These are phyloP conservation scores for Nemapogon koenigi DNA, from an alignment of 2,888 invertebrate species.

Conservation along the genomic window DNA sequence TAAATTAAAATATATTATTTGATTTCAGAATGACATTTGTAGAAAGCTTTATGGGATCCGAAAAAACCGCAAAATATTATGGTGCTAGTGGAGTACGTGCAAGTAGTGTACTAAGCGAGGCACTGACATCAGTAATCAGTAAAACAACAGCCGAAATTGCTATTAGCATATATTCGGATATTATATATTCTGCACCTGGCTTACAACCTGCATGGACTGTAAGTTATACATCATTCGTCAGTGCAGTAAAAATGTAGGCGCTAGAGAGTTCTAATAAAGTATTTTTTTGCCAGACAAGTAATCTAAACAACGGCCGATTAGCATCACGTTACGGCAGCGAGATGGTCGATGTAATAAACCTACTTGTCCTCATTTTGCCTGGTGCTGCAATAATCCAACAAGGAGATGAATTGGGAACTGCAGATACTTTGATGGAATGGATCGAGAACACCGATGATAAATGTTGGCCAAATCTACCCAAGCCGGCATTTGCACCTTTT, in stretches of 20 bases:
- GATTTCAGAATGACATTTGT: conserved; percentile 36
- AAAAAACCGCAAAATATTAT: conserved; percentile 33
- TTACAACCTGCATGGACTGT: conserved; percentile 39
- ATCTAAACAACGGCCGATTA: conserved; percentile 28
- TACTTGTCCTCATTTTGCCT: conserved; percentile 73
- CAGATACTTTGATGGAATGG: conserved; percentile 62
- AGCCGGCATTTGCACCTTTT: conserved; percentile 37
- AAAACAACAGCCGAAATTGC: conserved; percentile 31
- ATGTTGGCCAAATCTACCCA: conserved; percentile 50
- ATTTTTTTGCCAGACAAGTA: conserved; percentile 49
- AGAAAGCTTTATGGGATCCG: conserved; percentile 29
- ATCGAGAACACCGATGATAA: conserved; percentile 34
- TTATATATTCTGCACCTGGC: conserved; percentile 35
- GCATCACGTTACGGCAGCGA: conserved; percentile 70
- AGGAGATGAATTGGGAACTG: conserved; percentile 76
- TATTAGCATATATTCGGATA: conserved; percentile 29
- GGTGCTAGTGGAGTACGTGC: conserved; percentile 37
- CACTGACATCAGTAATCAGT: conserved; percentile 25
- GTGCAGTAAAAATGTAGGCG: no score
- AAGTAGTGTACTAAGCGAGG: conserved; percentile 36
- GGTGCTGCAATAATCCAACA: conserved; percentile 81
- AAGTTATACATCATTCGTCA: no score
- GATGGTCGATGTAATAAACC: conserved; percentile 72
- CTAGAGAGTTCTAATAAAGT: no score
- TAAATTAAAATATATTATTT: not conserved